These are phyloP conservation scores for Candoia aspera DNA, from an alignment of 2,113 vertebrate species.

Conservation along the genomic window DNA sequence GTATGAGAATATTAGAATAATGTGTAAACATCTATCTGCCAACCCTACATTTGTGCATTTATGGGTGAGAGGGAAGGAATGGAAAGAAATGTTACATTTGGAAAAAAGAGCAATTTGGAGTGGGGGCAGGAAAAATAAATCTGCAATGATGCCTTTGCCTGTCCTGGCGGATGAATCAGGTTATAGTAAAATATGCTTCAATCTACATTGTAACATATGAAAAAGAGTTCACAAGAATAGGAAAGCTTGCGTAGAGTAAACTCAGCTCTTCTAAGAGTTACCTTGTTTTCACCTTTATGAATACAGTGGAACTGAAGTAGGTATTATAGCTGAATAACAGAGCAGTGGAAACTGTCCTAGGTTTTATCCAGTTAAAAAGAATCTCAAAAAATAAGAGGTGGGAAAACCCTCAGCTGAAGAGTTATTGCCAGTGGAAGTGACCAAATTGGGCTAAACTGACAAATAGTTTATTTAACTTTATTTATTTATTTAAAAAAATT, in stretches of 20 bases:
- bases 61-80: neutral
- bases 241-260: neutral
- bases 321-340: neutral
- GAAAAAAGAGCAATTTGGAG: neutral
- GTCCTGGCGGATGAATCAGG: neutral
- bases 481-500: neutral
- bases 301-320: neutral
- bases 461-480: neutral
- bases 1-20: conserved; percentile 28
- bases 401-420: neutral
- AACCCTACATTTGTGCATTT: neutral
- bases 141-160: neutral
- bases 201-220: neutral
- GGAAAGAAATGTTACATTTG: neutral
- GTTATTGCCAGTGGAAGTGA: neutral
- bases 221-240: neutral
- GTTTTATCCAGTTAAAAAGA: neutral
- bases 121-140: too few relatives aligned
- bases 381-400: neutral
- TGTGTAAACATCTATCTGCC: too few relatives aligned
- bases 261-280: neutral
- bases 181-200: neutral
- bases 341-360: neutral
- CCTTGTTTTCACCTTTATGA: neutral
- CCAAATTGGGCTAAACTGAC: neutral